Conservation (phyloP, 2,113 vertebrate species). For the Prionailurus bengalensis region DNA sequence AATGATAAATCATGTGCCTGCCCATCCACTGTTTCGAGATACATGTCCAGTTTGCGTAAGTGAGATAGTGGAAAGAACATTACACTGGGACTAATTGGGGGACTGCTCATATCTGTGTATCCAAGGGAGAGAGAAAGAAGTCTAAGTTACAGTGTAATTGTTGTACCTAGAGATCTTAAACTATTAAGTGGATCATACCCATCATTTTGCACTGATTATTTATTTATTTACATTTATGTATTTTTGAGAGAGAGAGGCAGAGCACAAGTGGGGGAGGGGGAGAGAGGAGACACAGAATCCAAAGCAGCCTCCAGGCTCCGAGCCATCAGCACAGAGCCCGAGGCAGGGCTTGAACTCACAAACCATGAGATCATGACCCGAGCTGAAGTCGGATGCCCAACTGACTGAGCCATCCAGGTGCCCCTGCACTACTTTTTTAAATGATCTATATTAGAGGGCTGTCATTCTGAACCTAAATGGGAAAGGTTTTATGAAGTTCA, state of each 20-base stretch:
- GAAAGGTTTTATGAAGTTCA: not conserved
- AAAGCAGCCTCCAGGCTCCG: too few species aligned
- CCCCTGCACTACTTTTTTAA: not conserved
- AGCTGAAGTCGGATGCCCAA: too few species aligned
- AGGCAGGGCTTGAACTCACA: too few species aligned
- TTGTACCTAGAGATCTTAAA: not conserved
- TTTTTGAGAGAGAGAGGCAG: too few species aligned
- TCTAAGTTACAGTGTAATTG: not conserved
- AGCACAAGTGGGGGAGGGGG: too few species aligned
- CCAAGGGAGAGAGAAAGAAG: not conserved
- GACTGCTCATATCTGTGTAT: not conserved
- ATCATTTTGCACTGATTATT: not conserved
- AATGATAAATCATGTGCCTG: not conserved
- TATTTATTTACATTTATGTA: too few species aligned
- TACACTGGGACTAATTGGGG: not conserved
- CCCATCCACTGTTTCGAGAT: not conserved
- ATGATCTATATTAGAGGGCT: not conserved
- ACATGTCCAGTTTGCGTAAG: not conserved
- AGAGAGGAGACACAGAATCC: too few species aligned
- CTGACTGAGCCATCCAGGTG: too few species aligned
- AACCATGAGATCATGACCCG: too few species aligned
- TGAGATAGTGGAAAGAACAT: slow-evolving; percentile 1
- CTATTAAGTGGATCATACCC: not conserved
- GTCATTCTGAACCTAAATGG: slow-evolving; percentile 32
- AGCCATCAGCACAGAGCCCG: too few species aligned